phyloP scores from a whole-genome alignment of 2,113 vertebrate species.

The Micronycteris hirsuta region DNA sequence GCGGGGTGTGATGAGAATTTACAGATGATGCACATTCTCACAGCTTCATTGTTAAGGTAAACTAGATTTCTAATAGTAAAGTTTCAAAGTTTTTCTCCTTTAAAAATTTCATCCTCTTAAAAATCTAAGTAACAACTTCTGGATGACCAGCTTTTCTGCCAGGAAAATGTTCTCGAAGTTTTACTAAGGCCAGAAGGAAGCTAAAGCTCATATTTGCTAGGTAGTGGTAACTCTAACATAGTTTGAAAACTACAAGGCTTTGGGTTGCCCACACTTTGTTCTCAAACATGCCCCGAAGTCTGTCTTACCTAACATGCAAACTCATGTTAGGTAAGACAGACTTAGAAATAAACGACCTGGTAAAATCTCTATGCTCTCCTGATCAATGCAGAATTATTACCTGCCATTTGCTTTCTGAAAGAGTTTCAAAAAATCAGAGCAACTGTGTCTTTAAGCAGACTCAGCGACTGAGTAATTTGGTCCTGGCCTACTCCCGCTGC shows the following conservation, averaged over 20 bases:
- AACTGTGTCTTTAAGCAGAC: neutral
- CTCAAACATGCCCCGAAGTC: neutral
- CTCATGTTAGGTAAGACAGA: neutral
- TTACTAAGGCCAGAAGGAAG: neutral
- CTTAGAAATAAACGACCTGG: neutral
- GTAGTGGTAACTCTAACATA: neutral
- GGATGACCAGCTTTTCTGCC: neutral
- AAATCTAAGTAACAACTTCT: neutral
- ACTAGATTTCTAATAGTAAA: neutral
- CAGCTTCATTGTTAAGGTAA: neutral
- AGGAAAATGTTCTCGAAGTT: conserved; percentile 16
- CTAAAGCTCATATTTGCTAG: neutral
- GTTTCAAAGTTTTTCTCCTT: neutral
- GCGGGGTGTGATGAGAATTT: neutral
- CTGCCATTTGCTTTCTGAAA: conserved; percentile 36
- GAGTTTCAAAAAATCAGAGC: conserved; percentile 4
- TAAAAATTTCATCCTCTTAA: neutral
- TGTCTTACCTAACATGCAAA: too few relatives aligned
- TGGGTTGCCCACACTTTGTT: neutral
- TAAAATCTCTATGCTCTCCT: neutral
- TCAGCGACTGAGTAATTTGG: neutral
- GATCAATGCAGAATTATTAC: neutral
- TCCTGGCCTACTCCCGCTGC: neutral
- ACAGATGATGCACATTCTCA: neutral
- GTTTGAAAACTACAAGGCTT: neutral